Evolutionary conservation across 2,797 vertebrate species (phyloP).

Genomic region (Odontamblyopus lacepedii): DNA sequence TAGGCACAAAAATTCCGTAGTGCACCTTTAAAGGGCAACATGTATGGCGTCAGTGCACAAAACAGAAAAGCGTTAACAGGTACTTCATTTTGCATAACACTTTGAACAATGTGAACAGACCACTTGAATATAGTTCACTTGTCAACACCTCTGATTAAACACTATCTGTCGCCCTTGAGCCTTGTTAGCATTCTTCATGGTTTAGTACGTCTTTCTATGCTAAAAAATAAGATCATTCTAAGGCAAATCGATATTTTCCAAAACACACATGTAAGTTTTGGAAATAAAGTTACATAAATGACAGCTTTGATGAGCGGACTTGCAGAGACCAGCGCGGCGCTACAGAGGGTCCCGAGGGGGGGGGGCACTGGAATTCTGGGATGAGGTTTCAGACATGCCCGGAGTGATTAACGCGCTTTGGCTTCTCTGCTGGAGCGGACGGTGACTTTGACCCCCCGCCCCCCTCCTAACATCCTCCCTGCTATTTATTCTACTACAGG

Average conservation of each 20-base stretch:
- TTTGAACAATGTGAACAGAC: not conserved
- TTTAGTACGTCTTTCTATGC: not conserved
- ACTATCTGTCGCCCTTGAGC: not conserved
- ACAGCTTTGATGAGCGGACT: slow-evolving; percentile 4
- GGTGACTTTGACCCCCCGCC: slow-evolving; percentile 62
- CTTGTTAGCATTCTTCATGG: not conserved
- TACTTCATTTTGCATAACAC: not conserved
- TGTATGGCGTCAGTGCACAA: not conserved
- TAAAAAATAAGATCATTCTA: not conserved
- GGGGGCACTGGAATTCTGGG: slow-evolving; percentile 58
- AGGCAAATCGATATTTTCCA: not conserved
- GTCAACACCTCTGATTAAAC: not conserved
- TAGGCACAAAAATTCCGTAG: no score
- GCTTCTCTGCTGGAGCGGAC: slow-evolving; percentile 62
- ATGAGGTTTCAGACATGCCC: slow-evolving; percentile 72
- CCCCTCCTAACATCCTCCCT: slow-evolving; percentile 37
- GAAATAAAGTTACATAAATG: slow-evolving; percentile 20
- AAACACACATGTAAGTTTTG: no score
- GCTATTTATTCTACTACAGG: slow-evolving; percentile 69
- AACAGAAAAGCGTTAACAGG: not conserved
- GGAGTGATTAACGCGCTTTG: slow-evolving; percentile 71
- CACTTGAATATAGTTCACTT: not conserved
- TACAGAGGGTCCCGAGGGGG: slow-evolving; percentile 1
- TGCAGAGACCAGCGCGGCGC: not conserved
- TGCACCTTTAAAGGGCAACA: no score